Evolutionary conservation across 2,797 vertebrate genomes (phyloP).

Genomic region (Hylomyscus alleni): DNA sequence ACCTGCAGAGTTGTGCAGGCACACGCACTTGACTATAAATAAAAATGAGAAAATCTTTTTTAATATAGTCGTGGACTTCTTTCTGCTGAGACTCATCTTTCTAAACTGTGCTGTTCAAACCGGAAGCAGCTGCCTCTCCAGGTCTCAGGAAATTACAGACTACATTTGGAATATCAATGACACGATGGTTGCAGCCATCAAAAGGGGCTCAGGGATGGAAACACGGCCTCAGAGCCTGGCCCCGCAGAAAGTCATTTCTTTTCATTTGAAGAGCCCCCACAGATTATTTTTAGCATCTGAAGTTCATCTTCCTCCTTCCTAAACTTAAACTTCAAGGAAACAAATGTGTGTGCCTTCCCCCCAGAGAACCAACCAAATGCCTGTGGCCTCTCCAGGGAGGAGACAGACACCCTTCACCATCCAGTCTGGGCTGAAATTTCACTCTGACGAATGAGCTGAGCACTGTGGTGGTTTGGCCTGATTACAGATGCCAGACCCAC

Average conservation of each 20-base stretch:
- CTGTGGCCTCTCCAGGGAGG: background rate
- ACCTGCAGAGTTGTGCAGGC: background rate
- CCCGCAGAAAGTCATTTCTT: conserved; percentile 60
- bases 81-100: background rate
- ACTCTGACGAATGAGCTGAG: rapidly evolving
- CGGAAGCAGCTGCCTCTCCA: conserved; percentile 86
- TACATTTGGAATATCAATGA: conserved; percentile 80
- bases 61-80: background rate
- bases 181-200: conserved; percentile 78
- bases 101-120: conserved; percentile 61
- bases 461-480: rapidly evolving
- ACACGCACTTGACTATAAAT: background rate
- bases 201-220: conserved; percentile 52
- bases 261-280: background rate
- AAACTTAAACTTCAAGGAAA: background rate
- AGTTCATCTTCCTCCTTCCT: conserved; percentile 57
- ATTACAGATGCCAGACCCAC: background rate
- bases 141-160: conserved; percentile 88
- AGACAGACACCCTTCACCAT: background rate
- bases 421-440: background rate
- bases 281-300: conserved; percentile 70
- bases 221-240: conserved; percentile 66
- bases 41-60: background rate
- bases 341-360: background rate
- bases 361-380: background rate